Base-by-base conservation (phyloP, 1,140 invertebrate species). In the Yoshiicerus persimilis region DNA sequence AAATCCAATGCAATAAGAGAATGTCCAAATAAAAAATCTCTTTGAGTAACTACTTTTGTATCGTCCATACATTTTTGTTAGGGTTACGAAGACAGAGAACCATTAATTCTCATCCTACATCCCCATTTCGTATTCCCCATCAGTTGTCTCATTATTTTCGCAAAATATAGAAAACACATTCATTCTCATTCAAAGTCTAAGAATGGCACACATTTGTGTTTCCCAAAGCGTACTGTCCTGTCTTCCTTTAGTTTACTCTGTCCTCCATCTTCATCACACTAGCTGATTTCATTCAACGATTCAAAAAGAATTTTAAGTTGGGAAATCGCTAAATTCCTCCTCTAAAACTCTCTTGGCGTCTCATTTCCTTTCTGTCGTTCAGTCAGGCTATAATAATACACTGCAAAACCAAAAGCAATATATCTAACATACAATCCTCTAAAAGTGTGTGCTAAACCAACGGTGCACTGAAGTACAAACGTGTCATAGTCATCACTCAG, bases 91-190 rank as follows among this genome's bases (percentile, higher is more conserved):
- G 47, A 56, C 16, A 38, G 20, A 80, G 9, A 34, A 80, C 75
- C 75, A 80, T 80, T 34, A 80, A 38, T 80, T 80, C 34, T 80
- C 75, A 80, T 80, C 75, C 75, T 38, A 80, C 75, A 36, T 80
- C 34, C 75, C 30, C 20, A n/a, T 80, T 13, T 80, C 75, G 16
- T n/a, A 38, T 38, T 80, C 75, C 30, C 75, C n/a, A 80, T 36
- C 75, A 36, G 2, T 34, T 38, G 30, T 34, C 32, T n/a, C 75
- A n/a, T 34, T 80, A 34, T 34, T 80, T 80, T 80, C 5, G 34
- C 20, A 34, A 80, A 80, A 36, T 80, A 36, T 34, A 36, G 75
- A 80, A 80, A 80, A 80, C 20, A 36, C 64, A 70, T 70, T n/a
- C 47, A 56, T 80, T 80, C 30, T 34, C 30, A 80, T 34, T 34